Percentiles rank a stretch among this genome's conserved stretches.
These are phyloP conservation scores for Zapus hudsonius DNA, from an alignment of 2,113 vertebrate genomes.

Conservation along the genomic window DNA sequence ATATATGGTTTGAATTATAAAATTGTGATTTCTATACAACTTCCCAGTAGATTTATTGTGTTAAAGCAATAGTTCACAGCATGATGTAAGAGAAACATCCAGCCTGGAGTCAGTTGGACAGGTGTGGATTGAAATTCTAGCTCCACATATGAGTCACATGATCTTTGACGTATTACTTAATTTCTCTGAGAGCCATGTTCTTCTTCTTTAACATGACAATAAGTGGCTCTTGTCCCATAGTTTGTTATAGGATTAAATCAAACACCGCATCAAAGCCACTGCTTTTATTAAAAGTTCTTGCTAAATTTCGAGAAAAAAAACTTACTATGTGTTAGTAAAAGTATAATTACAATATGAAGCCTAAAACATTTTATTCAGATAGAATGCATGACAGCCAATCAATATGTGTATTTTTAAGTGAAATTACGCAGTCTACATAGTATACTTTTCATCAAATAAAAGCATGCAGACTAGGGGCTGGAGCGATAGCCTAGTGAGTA, in stretches of 20 bases:
- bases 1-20: not conserved
- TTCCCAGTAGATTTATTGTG: not conserved
- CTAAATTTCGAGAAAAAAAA: constrained; percentile 15
- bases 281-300: not conserved
- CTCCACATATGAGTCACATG: not conserved
- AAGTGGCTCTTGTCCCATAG: not conserved
- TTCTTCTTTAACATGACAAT: constrained; percentile 18
- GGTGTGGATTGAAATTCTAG: not conserved
- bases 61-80: not conserved
- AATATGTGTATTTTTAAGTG: too few species aligned
- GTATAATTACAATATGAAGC: not conserved
- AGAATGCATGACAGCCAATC: not conserved
- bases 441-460: constrained; percentile 33
- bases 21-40: not conserved
- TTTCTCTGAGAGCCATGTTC: not conserved
- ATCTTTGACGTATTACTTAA: not conserved
- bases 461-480: not conserved
- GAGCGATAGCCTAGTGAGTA: too few species aligned
- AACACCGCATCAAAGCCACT: not conserved
- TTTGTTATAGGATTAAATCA: constrained; percentile 17
- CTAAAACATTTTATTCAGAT: not conserved
- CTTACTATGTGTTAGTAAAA: not conserved
- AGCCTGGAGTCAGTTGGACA: not conserved
- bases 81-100: not conserved
- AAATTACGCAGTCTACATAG: not conserved